Evolutionary conservation across 2,888 invertebrate genomes (phyloP).

Genomic region (Stenichneumon culpator): DNA sequence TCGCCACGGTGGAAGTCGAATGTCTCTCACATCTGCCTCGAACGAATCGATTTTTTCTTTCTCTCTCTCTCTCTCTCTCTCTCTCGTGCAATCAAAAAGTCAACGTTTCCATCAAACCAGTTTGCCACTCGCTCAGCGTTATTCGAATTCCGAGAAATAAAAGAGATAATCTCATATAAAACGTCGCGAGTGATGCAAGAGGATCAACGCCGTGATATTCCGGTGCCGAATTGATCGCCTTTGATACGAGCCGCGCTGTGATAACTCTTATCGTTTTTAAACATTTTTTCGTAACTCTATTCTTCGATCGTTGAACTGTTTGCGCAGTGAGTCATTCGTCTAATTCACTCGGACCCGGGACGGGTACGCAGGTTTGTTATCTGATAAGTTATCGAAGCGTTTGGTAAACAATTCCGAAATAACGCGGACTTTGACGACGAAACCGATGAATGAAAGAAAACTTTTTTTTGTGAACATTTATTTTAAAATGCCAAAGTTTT

Average conservation of each 20-base stretch:
- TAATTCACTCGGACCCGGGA: background rate
- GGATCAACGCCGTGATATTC: conserved; percentile 16
- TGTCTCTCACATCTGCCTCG: conserved; percentile 58
- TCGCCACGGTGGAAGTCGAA: conserved; percentile 37
- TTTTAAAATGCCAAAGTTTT: background rate
- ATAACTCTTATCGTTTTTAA: conserved; percentile 48
- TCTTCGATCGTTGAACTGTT: conserved; percentile 25
- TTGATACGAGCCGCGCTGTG: conserved; percentile 42
- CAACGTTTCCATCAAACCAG: conserved; percentile 25
- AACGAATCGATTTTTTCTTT: conserved; percentile 47
- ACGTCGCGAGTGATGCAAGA: conserved; percentile 26
- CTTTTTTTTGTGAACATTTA: background rate
- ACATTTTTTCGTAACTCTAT: background rate
- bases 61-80: background rate
- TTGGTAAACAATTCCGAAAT: conserved; percentile 27
- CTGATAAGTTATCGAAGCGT: conserved; percentile 32
- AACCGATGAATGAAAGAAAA: background rate
- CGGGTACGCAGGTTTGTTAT: conserved; percentile 17
- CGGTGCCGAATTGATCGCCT: conserved; percentile 16
- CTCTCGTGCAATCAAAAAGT: conserved; percentile 37
- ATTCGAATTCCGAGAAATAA: conserved; percentile 16
- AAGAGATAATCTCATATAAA: conserved; percentile 37
- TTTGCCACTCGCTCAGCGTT: background rate
- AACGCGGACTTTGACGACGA: background rate
- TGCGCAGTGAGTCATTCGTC: conserved; percentile 14